Percentiles rank a stretch among this genome's conserved stretches.
Evolutionary conservation across 2,113 vertebrate genomes (phyloP).

Genomic region (Cepphus grylle): DNA sequence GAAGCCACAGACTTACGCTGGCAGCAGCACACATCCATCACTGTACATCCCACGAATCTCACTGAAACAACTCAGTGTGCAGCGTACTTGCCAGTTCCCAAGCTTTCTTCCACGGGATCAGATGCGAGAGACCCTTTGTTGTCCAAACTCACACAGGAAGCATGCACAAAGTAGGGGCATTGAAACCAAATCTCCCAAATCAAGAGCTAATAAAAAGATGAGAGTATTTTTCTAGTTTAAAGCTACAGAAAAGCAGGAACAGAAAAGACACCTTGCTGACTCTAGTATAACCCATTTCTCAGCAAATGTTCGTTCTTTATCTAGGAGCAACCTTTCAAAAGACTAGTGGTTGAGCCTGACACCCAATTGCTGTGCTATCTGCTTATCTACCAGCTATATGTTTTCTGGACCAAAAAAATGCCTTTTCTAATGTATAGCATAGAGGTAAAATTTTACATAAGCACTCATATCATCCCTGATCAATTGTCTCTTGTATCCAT

Average conservation of each 20-base stretch:
- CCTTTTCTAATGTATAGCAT: background rate
- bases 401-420: background rate
- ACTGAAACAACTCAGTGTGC: rapidly evolving
- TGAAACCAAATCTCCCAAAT: background rate
- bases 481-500: background rate
- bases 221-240: background rate
- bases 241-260: background rate
- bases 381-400: background rate
- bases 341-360: background rate
- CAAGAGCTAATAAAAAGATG: background rate
- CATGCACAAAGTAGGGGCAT: rapidly evolving
- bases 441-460: background rate
- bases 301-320: background rate
- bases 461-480: background rate
- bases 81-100: rapidly evolving
- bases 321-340: background rate
- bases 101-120: background rate
- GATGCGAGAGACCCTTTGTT: rapidly evolving
- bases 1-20: background rate
- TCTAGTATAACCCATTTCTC: background rate
- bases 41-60: background rate
- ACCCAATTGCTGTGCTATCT: background rate
- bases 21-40: background rate
- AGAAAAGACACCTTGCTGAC: background rate
- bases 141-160: background rate